phyloP scores from a whole-genome alignment of 2,888 invertebrate genomes.

The Euzetes globulus region DNA sequence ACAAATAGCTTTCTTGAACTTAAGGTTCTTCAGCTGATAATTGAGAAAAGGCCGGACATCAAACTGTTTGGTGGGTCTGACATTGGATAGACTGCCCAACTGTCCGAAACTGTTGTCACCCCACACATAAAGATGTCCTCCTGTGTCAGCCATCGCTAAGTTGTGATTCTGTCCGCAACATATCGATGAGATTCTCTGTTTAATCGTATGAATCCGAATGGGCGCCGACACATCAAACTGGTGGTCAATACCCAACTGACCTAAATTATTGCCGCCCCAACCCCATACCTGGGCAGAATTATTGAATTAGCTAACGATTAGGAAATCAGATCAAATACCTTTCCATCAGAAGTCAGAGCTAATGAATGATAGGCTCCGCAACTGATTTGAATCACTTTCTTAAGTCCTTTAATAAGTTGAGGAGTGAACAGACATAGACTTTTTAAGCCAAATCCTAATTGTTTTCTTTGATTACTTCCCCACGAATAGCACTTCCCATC shows the following conservation, averaged over 20 bases:
- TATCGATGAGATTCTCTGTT: no score
- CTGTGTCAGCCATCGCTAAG: no score
- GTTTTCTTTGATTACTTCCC: no score
- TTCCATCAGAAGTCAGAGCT: neutral
- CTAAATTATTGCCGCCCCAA: no score
- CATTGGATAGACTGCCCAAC: neutral
- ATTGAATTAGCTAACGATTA: neutral
- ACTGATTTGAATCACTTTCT: neutral
- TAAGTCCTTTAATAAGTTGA: no score
- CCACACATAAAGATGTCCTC: neutral
- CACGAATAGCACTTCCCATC: no score
- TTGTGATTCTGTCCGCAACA: no score
- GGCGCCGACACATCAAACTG: no score
- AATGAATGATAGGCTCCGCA: neutral
- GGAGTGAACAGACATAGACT: no score
- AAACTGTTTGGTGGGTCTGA: neutral
- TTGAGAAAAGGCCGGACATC: neutral
- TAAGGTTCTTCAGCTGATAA: neutral
- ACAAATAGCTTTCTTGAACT: neutral
- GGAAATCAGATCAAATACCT: neutral
- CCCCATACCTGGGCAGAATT: neutral
- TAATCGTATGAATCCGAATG: no score
- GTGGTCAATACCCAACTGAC: no score
- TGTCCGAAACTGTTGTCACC: neutral
- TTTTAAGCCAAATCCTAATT: no score